Base-by-base conservation (phyloP, 2,888 invertebrate genomes). In the Zaprionus lineosus region DNA sequence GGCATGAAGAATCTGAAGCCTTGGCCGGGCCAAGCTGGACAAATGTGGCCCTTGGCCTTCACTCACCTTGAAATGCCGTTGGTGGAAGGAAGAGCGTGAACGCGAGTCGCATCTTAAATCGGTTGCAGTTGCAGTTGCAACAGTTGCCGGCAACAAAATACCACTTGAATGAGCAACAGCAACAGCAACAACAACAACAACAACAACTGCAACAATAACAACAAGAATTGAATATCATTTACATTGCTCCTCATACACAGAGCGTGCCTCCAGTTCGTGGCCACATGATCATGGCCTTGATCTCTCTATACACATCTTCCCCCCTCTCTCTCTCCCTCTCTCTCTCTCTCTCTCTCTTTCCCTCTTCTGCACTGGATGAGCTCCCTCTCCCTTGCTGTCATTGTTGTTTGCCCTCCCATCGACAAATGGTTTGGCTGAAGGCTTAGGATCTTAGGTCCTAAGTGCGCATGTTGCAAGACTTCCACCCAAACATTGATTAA, bases 11-110 rank as follows among this genome's bases (percentile, higher is more conserved):
- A 12, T 12, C 11, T 46, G 37, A 61, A 60, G 47, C 74, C 68
- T 64, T 65, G 67, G 52, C 28, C 44, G 39, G 24, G 39, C 46
- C 70, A 48, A 41, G 47, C 76, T 56, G 76, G 76, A 64, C 74
- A 81, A 81, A 86, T 83, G 70, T 82, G 84, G 87, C 87, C 89
- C 89, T 89, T 89, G 89, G 89, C 89, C 89, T 89, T 89, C 89
- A 87, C 78, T 89, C 83, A 88, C 89, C 89, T 89, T 89, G 89
- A 87, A 87, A 86, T 84, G 84, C 78, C 82, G 78, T 83, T 82
- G 59, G 46, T n/a, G 60, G 36, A 55, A 44, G 19, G 50, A 24
- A 47, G 56, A 29, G 21, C 18, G 77, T 40, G n/a, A 48, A 66
- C 62, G 41, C 69, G 51, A 34, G 43, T 3, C 47, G 76, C 53